Percentiles rank a stretch among this genome's conserved stretches.
Evolutionary conservation across 2,113 vertebrate genomes (phyloP).

Genomic region (Orthonyx spaldingii): DNA sequence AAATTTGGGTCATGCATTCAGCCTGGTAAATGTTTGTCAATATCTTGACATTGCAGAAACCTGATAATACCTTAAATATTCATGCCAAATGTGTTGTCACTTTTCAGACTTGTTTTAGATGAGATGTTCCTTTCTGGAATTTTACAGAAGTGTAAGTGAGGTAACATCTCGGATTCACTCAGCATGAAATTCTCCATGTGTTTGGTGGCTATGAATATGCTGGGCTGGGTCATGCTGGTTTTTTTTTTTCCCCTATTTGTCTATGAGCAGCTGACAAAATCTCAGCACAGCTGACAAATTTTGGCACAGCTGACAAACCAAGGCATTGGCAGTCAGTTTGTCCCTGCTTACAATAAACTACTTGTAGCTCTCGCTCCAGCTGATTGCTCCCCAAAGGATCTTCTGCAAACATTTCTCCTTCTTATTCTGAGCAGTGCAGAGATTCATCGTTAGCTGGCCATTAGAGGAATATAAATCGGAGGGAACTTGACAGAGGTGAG

Average conservation of each 20-base stretch:
- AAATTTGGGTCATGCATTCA: neutral
- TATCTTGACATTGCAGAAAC: neutral
- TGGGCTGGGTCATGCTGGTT: neutral
- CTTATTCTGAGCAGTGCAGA: neutral
- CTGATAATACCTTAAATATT: neutral
- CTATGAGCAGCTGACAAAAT: neutral
- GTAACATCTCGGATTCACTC: neutral
- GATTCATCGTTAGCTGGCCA: rapidly evolving
- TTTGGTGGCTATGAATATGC: neutral
- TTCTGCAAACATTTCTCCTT: neutral
- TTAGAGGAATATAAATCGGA: rapidly evolving
- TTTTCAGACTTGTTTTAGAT: neutral
- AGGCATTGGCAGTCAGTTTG: neutral
- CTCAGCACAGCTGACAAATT: neutral
- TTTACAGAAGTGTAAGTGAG: neutral
- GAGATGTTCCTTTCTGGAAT: neutral
- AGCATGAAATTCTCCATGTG: neutral
- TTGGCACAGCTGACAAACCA: neutral
- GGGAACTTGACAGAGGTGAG: neutral
- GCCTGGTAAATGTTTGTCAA: neutral
- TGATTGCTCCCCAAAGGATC: neutral
- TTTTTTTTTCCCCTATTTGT: neutral
- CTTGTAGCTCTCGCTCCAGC: neutral
- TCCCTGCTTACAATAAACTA: neutral
- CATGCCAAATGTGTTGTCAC: neutral